A percentile compares a stretch with the other conserved stretches of the same genome.
phyloP scores from a whole-genome alignment of 2,888 invertebrate species.

The Meloe dianella region DNA sequence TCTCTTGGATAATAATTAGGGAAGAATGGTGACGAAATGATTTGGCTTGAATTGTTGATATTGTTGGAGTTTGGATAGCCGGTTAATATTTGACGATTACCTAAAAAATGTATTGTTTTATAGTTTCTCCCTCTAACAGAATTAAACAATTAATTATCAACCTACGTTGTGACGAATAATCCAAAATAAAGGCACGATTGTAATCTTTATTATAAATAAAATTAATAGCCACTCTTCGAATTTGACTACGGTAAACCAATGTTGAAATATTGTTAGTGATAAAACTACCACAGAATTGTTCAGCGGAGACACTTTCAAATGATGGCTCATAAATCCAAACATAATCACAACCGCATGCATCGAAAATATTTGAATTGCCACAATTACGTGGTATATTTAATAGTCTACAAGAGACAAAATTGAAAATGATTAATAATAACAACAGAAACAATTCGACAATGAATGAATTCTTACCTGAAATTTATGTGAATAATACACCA shows the following conservation, averaged over 20 bases:
- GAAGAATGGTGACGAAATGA: constrained; percentile 71
- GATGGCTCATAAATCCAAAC: constrained; percentile 71
- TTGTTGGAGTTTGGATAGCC: constrained; percentile 58
- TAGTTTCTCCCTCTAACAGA: constrained; percentile 22
- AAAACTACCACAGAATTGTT: constrained; percentile 66
- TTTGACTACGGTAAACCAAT: constrained; percentile 65
- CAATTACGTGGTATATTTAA: constrained; percentile 54
- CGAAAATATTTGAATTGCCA: constrained; percentile 45
- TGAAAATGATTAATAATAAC: neutral
- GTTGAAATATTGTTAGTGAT: constrained; percentile 48
- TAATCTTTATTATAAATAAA: constrained; percentile 66
- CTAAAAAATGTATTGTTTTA: constrained; percentile 55
- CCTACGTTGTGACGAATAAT: constrained; percentile 69
- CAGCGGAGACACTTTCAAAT: constrained; percentile 66
- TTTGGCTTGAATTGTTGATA: constrained; percentile 60
- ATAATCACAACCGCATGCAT: constrained; percentile 64
- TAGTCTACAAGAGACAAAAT: constrained; percentile 38
- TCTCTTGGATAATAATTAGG: constrained; percentile 72
- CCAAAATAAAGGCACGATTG: constrained; percentile 68
- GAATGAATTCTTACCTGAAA: constrained; percentile 59
- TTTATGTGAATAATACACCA: constrained; percentile 68
- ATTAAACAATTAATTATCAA: neutral
- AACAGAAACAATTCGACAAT: neutral
- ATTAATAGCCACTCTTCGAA: constrained; percentile 65
- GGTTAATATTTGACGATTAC: constrained; percentile 64